These are phyloP conservation scores for Hyalella azteca DNA, from an alignment of 2,888 invertebrate species.

Conservation along the genomic window DNA sequence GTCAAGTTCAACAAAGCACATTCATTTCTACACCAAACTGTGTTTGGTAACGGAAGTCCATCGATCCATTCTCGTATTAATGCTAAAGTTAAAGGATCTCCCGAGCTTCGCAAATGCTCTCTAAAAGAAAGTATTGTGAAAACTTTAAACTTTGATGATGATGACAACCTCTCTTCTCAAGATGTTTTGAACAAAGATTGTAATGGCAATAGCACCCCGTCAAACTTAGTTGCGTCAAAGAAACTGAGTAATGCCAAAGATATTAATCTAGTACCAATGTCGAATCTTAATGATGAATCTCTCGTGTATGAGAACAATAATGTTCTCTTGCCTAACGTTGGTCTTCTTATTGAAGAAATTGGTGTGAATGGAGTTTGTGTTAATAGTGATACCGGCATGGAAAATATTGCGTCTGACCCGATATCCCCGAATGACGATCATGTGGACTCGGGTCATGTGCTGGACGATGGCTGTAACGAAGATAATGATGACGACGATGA, in stretches of 20 bases:
- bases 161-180: not conserved
- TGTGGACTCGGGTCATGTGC: not conserved
- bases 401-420: not conserved
- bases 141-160: not conserved
- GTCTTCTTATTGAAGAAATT: conserved; percentile 30
- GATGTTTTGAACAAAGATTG: not conserved
- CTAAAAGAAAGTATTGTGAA: not conserved
- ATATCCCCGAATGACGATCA: not conserved
- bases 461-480: not conserved
- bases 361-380: no score
- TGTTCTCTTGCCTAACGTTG: not conserved
- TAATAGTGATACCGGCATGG: not conserved
- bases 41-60: conserved; percentile 33
- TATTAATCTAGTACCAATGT: no score
- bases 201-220: not conserved
- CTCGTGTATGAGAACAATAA: not conserved
- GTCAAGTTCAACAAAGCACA: conserved; percentile 44
- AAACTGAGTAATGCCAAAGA: not conserved
- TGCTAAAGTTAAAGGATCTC: not conserved
- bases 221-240: not conserved
- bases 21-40: conserved; percentile 41
- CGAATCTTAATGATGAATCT: no score
- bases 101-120: not conserved
- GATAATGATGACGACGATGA: conserved; percentile 39
- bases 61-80: not conserved